Base-by-base conservation (phyloP, 2,888 invertebrate species). In the Xestoiulus laeticollis region DNA sequence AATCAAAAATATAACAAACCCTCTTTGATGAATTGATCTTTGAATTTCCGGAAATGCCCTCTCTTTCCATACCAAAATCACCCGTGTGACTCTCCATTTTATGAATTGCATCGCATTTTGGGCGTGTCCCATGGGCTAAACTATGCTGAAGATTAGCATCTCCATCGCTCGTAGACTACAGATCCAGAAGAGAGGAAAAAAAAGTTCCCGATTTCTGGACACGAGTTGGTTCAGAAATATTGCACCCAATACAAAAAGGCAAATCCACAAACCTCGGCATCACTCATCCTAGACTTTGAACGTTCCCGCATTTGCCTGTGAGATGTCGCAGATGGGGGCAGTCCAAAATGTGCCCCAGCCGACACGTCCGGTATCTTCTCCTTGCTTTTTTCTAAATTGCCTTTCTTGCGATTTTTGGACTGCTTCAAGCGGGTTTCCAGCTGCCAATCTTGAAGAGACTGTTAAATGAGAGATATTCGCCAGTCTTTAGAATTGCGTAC, bases 401-500 rank as follows among this genome's bases (percentile, higher is more conserved):
- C 87, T 43, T 87, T 87, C 68, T 87, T 87, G 12, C 87, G 59
- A 44, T 85, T 85, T 44, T 85, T 85, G 16, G 38, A 19, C 44
- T 38, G 43, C 44, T 43, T 43, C 85, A 85, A 85, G 19, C 43
- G 44, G n/a, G 44, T 85, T 43, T 85, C 85, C 16, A 85, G 22
- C 26, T 87, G 87, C 87, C 87, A 87, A 87, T 87, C 87, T 43
- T 68, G 59, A 30, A 87, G 32, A 19, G 78, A 59, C 78, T 68
- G 53, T 38, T 26, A 87, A 59, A 32, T 19, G 30, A 44, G 16
- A 85, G 22, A 85, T 22, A 68, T 68, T 68, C 59, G 22, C 22
- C 59, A 68, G 19, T 22, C 59, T 22, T 68, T 68, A n/a, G 22
- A 68, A 68, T 68, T n/a, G n/a, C n/a, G n/a, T n/a, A 12, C 48